Evolutionary conservation across 2,113 vertebrate genomes (phyloP).

Genomic region (Neotragus moschatus): DNA sequence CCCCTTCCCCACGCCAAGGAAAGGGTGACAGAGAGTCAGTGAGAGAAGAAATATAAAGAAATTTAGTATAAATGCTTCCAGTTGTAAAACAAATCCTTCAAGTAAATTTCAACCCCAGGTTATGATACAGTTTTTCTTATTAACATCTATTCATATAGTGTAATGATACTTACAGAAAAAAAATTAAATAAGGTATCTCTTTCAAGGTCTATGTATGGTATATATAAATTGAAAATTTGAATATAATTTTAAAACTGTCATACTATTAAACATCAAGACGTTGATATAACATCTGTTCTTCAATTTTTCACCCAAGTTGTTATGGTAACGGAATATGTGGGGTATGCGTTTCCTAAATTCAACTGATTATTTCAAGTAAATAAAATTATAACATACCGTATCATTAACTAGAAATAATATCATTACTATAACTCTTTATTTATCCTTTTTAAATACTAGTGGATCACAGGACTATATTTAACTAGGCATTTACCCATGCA

Average conservation of each 20-base stretch:
- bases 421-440: slow-evolving; percentile 53
- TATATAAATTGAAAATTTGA: slow-evolving; percentile 54
- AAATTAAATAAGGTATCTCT: slow-evolving; percentile 28
- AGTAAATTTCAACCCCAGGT: neutral
- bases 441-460: slow-evolving; percentile 49
- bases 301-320: slow-evolving; percentile 68
- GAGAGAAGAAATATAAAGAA: slow-evolving; percentile 8
- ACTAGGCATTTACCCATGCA: neutral
- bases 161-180: slow-evolving; percentile 7
- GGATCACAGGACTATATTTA: slow-evolving; percentile 46
- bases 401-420: slow-evolving; percentile 64
- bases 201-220: slow-evolving; percentile 42
- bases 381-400: slow-evolving; percentile 60
- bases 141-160: slow-evolving; percentile 14
- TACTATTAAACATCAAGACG: slow-evolving; percentile 66
- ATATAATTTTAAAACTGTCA: slow-evolving; percentile 60
- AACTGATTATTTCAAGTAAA: slow-evolving; percentile 73
- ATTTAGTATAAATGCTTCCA: neutral
- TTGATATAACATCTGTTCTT: slow-evolving; percentile 66
- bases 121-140: slow-evolving; percentile 2
- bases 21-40: neutral
- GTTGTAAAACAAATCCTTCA: slow-evolving; percentile 43
- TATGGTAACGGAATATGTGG: slow-evolving; percentile 70
- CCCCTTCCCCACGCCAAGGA: neutral
- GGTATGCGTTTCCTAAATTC: slow-evolving; percentile 65